phyloP scores from a whole-genome alignment of 2,113 vertebrate species.

The Neolamprologus variostigma region DNA sequence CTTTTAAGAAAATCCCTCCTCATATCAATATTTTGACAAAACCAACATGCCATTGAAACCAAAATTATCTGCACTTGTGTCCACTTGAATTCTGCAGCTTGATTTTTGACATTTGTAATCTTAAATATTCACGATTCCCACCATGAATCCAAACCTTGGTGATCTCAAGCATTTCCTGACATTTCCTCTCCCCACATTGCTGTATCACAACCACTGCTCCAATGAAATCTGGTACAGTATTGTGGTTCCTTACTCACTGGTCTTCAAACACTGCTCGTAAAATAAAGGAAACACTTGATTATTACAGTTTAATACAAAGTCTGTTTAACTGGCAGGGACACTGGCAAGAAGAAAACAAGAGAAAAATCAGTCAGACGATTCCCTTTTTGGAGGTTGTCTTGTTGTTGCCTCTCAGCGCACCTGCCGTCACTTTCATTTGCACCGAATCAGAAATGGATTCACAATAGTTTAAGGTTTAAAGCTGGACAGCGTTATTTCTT shows the following conservation, averaged over 20 bases:
- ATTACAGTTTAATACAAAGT: neutral
- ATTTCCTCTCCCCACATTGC: neutral
- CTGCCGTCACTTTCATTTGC: neutral
- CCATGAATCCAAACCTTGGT: neutral
- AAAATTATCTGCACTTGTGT: neutral
- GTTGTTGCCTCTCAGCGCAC: neutral
- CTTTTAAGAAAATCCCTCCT: neutral
- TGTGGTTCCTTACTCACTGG: neutral
- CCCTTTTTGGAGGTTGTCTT: neutral
- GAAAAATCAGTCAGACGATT: neutral
- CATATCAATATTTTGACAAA: neutral
- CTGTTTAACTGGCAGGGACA: neutral
- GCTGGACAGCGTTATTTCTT: neutral
- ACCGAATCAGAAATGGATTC: neutral
- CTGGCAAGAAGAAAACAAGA: neutral
- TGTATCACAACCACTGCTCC: neutral
- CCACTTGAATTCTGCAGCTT: neutral
- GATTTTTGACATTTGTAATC: neutral
- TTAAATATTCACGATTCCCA: neutral
- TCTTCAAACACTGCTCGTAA: neutral
- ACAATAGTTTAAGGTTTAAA: neutral
- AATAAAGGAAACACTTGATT: neutral
- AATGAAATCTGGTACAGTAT: neutral
- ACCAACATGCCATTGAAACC: neutral
- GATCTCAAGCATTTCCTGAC: neutral